phyloP scores from a whole-genome alignment of 2,113 vertebrate genomes.

The Apteryx mantelli region DNA sequence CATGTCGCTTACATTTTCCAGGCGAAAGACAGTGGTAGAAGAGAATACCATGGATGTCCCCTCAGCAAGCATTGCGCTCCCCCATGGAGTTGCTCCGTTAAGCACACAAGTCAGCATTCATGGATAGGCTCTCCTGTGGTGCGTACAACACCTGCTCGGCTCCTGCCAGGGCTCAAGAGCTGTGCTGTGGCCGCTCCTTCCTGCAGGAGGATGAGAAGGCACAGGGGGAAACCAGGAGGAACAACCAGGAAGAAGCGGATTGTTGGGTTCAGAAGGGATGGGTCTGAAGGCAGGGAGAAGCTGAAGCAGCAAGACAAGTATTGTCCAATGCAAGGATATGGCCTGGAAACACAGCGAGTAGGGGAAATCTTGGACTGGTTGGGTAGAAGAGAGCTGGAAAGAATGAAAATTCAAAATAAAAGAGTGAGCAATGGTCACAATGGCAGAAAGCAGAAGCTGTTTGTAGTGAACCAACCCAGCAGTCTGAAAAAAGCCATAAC shows the following conservation, averaged over 20 bases:
- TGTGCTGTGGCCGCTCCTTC: neutral
- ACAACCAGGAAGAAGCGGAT: neutral
- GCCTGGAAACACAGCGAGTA: neutral
- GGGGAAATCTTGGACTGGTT: neutral
- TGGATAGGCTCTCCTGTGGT: neutral
- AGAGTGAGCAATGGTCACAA: neutral
- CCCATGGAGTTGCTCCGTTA: neutral
- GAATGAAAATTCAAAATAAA: neutral
- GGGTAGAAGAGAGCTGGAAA: neutral
- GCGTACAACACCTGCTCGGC: neutral
- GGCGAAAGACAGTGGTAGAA: neutral
- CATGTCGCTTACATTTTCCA: accelerated
- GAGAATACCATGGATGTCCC: neutral
- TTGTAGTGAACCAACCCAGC: neutral
- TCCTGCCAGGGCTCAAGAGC: neutral
- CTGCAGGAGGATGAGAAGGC: neutral
- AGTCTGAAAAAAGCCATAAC: neutral
- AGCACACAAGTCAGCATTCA: accelerated
- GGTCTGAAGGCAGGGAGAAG: neutral
- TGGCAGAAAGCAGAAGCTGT: neutral
- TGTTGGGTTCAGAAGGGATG: neutral
- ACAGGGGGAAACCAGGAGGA: neutral
- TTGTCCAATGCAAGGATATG: neutral
- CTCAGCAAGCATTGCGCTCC: neutral
- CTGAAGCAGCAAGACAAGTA: neutral